These are phyloP conservation scores for Nomada flava DNA, from an alignment of 2,888 invertebrate genomes.

Conservation along the genomic window DNA sequence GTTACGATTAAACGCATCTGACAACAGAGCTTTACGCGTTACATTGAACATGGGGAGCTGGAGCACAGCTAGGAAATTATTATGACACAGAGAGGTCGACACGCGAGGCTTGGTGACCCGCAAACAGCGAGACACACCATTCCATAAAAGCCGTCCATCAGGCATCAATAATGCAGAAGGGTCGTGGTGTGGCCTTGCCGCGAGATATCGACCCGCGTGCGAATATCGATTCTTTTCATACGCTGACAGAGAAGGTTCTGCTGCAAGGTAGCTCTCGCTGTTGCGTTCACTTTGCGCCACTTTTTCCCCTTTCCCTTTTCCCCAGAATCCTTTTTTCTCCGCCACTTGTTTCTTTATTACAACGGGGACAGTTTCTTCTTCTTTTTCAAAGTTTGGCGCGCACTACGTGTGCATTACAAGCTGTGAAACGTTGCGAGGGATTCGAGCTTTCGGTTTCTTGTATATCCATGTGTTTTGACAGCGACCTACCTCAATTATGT, in stretches of 20 bases:
- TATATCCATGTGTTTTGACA: no score
- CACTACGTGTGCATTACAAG: no score
- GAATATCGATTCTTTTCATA: constrained; percentile 76
- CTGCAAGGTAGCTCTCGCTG: constrained; percentile 25
- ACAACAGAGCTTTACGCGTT: constrained; percentile 15
- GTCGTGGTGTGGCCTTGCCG: constrained; percentile 80
- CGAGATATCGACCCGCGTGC: constrained; percentile 76
- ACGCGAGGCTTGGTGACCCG: constrained; percentile 71
- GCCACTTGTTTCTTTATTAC: neutral
- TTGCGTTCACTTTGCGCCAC: constrained; percentile 36
- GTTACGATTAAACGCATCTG: constrained; percentile 31
- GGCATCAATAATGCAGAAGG: constrained; percentile 81
- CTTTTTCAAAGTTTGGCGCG: no score
- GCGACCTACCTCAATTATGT: no score
- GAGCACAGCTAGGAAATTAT: constrained; percentile 56
- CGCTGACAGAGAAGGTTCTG: constrained; percentile 24
- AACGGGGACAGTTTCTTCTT: neutral
- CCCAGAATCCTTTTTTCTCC: neutral
- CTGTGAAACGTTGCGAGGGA: no score
- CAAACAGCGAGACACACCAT: constrained; percentile 69
- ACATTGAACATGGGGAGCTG: constrained; percentile 25
- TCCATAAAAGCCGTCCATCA: constrained; percentile 75
- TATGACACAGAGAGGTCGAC: constrained; percentile 58
- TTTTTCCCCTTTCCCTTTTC: neutral
- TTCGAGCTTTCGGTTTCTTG: no score